Percentiles rank a stretch among this genome's conserved stretches.
phyloP scores from a whole-genome alignment of 1,140 invertebrate genomes.

The Drosophila lowei region DNA sequence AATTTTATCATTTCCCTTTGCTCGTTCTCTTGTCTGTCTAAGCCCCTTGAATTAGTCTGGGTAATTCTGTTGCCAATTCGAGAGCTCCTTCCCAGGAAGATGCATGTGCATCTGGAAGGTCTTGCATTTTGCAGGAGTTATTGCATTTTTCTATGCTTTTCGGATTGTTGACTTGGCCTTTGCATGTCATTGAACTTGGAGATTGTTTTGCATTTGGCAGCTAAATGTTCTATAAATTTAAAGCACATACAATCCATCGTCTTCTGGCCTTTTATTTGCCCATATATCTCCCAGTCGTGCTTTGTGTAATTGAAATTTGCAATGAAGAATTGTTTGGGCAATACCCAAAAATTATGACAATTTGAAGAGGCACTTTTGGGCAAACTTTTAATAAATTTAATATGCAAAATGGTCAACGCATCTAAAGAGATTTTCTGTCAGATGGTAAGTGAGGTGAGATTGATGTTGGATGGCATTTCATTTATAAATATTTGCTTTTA shows the following conservation, averaged over 20 bases:
- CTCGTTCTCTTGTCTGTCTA: conserved; percentile 40
- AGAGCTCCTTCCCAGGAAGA: conserved; percentile 45
- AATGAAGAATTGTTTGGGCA: conserved; percentile 2
- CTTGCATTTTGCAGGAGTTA: conserved; percentile 55
- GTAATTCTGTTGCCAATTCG: conserved; percentile 72
- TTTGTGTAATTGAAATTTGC: conserved; percentile 53
- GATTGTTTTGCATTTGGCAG: conserved; percentile 15
- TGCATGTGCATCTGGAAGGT: conserved; percentile 11
- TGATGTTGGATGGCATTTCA: neutral
- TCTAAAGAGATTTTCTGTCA: neutral
- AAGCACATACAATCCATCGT: conserved; percentile 29
- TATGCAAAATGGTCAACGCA: neutral
- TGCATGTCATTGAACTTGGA: conserved; percentile 59
- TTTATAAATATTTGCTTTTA: conserved; percentile 1
- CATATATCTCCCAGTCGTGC: conserved; percentile 8
- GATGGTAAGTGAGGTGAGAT: neutral
- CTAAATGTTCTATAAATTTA: conserved; percentile 29
- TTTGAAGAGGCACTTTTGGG: neutral
- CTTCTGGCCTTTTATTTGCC: conserved; percentile 20
- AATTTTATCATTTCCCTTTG: conserved; percentile 51
- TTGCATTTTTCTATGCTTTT: conserved; percentile 40
- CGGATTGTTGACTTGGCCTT: conserved; percentile 27
- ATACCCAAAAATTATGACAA: conserved; percentile 29
- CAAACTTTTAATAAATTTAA: conserved; percentile 25
- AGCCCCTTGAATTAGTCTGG: conserved; percentile 53